A percentile compares a stretch with the other conserved stretches of the same genome.
Conservation (phyloP, 23 tunicate genomes). For the Halocynthia aurantium region DNA sequence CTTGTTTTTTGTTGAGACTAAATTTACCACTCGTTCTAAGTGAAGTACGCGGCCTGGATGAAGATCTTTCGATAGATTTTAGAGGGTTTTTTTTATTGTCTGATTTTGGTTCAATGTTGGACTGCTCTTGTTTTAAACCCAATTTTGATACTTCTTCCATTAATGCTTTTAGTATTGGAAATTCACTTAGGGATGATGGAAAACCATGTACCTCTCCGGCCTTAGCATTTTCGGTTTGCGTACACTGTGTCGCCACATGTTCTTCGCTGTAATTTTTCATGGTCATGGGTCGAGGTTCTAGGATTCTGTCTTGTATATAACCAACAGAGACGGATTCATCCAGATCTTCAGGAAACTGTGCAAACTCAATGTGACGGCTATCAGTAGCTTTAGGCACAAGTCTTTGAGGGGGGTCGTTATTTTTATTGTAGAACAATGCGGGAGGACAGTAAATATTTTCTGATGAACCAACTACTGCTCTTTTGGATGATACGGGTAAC, state of each 20-base stretch:
- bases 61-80: background rate
- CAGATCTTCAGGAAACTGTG: no score
- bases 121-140: background rate
- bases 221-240: slow-evolving; percentile 1
- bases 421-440: slow-evolving; percentile 15
- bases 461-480: background rate
- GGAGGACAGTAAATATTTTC: slow-evolving; percentile 28
- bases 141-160: slow-evolving; percentile 15
- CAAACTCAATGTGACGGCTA: no score
- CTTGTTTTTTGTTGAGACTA: background rate
- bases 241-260: background rate
- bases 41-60: background rate
- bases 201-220: background rate
- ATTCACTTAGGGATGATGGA: slow-evolving; percentile 1
- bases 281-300: no score
- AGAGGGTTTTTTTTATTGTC: background rate
- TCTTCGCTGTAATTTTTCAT: no score
- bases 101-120: background rate
- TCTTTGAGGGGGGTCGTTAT: background rate
- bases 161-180: slow-evolving; percentile 19
- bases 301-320: no score
- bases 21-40: no score
- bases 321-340: no score
- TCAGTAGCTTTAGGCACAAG: no score
- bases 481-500: background rate